Percentiles rank a stretch among this genome's conserved stretches.
Evolutionary conservation across 2,797 vertebrate genomes (phyloP).

Genomic region (Masticophis lateralis): DNA sequence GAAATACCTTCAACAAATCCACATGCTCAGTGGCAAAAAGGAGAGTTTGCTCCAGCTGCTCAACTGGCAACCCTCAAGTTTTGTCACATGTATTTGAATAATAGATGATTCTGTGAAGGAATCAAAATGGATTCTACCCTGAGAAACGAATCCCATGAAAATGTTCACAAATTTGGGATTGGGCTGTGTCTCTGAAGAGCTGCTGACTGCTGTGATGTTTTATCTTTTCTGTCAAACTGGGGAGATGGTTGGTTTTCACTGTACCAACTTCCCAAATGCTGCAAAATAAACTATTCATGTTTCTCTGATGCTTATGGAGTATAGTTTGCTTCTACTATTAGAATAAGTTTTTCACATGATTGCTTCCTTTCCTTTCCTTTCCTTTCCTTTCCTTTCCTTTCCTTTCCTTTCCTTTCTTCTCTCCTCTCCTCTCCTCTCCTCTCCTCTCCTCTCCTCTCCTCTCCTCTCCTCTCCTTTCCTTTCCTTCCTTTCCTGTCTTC

Average conservation of each 20-base stretch:
- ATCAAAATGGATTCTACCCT: constrained; percentile 72
- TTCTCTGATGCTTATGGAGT: constrained; percentile 62
- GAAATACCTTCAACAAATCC: constrained; percentile 61
- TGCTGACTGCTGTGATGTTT: constrained; percentile 66
- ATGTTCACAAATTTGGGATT: constrained; percentile 57
- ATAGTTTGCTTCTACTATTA: constrained; percentile 64
- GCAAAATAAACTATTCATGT: constrained; percentile 50
- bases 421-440: not conserved
- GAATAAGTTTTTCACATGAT: constrained; percentile 66
- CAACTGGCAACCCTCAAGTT: constrained; percentile 68
- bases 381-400: not conserved
- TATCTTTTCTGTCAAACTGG: constrained; percentile 58
- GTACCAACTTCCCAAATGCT: constrained; percentile 37
- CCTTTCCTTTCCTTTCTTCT: no score
- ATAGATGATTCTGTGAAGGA: constrained; percentile 71
- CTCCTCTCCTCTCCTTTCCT: no score
- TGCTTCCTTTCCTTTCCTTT: constrained; percentile 50
- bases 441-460: not conserved
- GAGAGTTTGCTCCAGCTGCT: constrained; percentile 71
- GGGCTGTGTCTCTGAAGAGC: constrained; percentile 53
- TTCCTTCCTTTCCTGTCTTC: no score
- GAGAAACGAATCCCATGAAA: constrained; percentile 64
- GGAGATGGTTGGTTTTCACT: constrained; percentile 40
- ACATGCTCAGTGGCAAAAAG: constrained; percentile 67
- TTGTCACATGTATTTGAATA: constrained; percentile 75